Percentiles rank a stretch among this genome's conserved stretches.
Conservation (phyloP, 2,888 invertebrate genomes). For the Stenchaetothrips biformis region DNA sequence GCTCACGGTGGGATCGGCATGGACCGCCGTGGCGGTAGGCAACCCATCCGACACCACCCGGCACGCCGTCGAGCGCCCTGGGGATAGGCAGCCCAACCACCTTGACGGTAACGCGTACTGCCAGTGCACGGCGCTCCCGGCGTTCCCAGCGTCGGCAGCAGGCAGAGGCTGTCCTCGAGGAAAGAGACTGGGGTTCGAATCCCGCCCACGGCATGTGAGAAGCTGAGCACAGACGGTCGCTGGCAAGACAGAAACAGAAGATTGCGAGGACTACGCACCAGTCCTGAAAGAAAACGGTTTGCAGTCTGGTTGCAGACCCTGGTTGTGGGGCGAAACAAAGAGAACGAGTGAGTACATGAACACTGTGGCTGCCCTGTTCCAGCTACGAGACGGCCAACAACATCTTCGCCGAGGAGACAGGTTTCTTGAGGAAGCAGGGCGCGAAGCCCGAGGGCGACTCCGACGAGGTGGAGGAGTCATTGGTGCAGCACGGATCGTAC, state of each 20-base stretch:
- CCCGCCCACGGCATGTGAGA: not conserved
- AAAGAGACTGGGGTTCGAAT: not conserved
- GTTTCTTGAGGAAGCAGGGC: conserved; percentile 56
- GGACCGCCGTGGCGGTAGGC: not conserved
- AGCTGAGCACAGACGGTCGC: too few species aligned
- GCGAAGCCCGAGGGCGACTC: conserved; percentile 39
- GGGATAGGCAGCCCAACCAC: not conserved
- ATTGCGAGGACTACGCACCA: too few species aligned
- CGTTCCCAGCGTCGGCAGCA: too few species aligned
- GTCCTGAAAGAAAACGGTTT: too few species aligned
- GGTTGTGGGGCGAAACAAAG: too few species aligned
- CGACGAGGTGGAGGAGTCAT: conserved; percentile 36
- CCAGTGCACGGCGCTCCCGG: not conserved
- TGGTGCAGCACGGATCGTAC: conserved; percentile 57
- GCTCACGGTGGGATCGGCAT: not conserved
- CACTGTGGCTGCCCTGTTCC: not conserved
- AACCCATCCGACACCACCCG: not conserved
- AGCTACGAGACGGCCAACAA: conserved; percentile 81
- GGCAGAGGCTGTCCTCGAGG: not conserved
- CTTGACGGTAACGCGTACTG: not conserved
- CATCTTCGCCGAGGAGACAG: conserved; percentile 72
- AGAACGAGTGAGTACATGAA: too few species aligned
- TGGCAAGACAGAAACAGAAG: conserved; percentile 1
- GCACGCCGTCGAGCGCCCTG: not conserved
- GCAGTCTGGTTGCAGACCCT: too few species aligned